These are phyloP conservation scores for Lysiphlebus fabarum DNA, from an alignment of 1,140 invertebrate species.

Conservation along the genomic window DNA sequence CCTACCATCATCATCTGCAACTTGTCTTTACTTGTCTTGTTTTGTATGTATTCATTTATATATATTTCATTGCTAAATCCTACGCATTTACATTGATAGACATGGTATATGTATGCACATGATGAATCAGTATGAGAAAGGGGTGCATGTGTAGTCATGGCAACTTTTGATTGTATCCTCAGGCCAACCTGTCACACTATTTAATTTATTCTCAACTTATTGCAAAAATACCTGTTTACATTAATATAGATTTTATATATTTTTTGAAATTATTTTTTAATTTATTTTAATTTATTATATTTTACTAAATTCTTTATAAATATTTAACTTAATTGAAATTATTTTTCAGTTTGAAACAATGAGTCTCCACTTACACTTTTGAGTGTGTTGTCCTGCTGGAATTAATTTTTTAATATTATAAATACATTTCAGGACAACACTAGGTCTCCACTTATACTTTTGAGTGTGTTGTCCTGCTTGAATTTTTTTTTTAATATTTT, in stretches of 20 bases:
- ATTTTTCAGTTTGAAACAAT: too few species aligned
- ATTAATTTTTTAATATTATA: too few species aligned
- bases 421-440: too few species aligned
- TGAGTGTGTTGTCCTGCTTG: too few species aligned
- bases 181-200: conserved; percentile 7
- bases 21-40: not conserved
- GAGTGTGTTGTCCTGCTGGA: too few species aligned
- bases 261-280: not conserved
- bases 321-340: too few species aligned
- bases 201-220: too few species aligned
- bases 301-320: too few species aligned
- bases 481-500: too few species aligned
- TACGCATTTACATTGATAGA: not conserved
- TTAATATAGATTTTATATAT: not conserved
- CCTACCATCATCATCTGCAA: not conserved
- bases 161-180: conserved; percentile 46
- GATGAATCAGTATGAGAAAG: conserved; percentile 1
- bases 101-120: not conserved
- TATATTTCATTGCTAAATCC: not conserved
- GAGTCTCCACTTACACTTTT: too few species aligned
- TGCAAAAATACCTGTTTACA: conserved; percentile 4
- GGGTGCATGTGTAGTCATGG: conserved; percentile 42
- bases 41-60: not conserved
- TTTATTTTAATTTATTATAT: too few species aligned
- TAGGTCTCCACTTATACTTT: too few species aligned